These are phyloP conservation scores for Lanistes nyassanus DNA, from an alignment of 1,140 invertebrate species.

Conservation along the genomic window DNA sequence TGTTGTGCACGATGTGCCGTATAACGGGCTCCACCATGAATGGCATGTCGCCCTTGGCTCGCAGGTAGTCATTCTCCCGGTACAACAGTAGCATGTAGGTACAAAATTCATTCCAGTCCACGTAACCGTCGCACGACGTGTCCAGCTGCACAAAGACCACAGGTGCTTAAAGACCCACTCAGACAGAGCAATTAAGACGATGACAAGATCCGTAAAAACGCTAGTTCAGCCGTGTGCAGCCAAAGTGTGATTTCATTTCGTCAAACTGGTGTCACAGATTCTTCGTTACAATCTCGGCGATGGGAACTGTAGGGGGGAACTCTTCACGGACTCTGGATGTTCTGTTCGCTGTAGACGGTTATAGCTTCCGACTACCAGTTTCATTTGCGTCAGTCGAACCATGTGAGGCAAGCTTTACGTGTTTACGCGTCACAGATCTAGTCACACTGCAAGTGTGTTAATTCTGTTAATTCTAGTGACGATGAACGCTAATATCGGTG, in stretches of 20 bases:
- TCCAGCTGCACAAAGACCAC: slow-evolving; percentile 52
- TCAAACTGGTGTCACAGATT: too few relatives aligned
- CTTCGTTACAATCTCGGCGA: too few relatives aligned
- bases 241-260: too few relatives aligned
- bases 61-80: slow-evolving; percentile 64
- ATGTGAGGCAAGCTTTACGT: too few relatives aligned
- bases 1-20: slow-evolving; percentile 64
- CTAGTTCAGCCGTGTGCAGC: not conserved
- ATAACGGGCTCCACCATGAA: slow-evolving; percentile 64
- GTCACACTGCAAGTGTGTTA: too few relatives aligned
- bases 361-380: not conserved
- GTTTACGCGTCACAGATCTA: too few relatives aligned
- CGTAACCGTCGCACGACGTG: slow-evolving; percentile 59
- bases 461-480: too few relatives aligned
- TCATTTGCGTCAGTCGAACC: not conserved
- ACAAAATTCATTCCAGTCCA: slow-evolving; percentile 66
- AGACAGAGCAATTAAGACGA: not conserved
- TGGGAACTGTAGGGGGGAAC: too few relatives aligned
- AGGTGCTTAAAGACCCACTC: not conserved
- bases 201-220: slow-evolving; percentile 3
- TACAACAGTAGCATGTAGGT: slow-evolving; percentile 63
- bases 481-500: too few relatives aligned
- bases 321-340: too few relatives aligned
- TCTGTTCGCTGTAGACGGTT: too few relatives aligned
- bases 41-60: slow-evolving; percentile 61